phyloP scores from a whole-genome alignment of 2,797 vertebrate species.

The Alosa sapidissima region DNA sequence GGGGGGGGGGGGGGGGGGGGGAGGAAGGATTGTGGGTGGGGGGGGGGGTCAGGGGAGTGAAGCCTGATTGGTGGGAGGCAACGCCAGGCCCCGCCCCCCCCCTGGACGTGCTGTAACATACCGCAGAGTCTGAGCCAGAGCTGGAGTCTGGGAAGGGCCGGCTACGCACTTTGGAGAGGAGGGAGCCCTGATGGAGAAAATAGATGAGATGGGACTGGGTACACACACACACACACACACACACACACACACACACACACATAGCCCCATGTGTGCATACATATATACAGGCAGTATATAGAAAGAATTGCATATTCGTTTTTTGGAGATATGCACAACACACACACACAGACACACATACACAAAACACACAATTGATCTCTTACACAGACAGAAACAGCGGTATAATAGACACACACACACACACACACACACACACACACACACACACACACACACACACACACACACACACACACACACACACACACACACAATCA shows the following conservation, averaged over 20 bases:
- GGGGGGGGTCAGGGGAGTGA: slow-evolving; percentile 39
- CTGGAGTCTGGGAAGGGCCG: slow-evolving; percentile 81
- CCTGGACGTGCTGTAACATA: slow-evolving; percentile 74
- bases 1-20: slow-evolving; percentile 35
- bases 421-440: slow-evolving; percentile 30
- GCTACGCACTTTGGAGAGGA: slow-evolving; percentile 81
- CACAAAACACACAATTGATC: too few species aligned
- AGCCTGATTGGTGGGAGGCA: slow-evolving; percentile 53
- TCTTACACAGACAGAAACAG: too few species aligned
- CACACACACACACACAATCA: too few species aligned
- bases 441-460: slow-evolving; percentile 21
- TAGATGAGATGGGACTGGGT: slow-evolving; percentile 75
- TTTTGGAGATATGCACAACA: too few species aligned
- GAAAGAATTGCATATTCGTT: too few species aligned
- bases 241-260: slow-evolving; percentile 38
- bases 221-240: slow-evolving; percentile 56
- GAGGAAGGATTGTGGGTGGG: not conserved
- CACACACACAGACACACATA: too few species aligned
- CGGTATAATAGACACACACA: too few species aligned
- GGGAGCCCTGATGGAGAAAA: slow-evolving; percentile 85
- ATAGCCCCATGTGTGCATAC: not conserved
- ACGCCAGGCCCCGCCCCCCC: slow-evolving; percentile 57
- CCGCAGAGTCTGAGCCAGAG: slow-evolving; percentile 82
- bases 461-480: too few species aligned
- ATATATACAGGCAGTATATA: too few species aligned